Conservation (phyloP, 2,888 invertebrate species). For the Lypha dubia region DNA sequence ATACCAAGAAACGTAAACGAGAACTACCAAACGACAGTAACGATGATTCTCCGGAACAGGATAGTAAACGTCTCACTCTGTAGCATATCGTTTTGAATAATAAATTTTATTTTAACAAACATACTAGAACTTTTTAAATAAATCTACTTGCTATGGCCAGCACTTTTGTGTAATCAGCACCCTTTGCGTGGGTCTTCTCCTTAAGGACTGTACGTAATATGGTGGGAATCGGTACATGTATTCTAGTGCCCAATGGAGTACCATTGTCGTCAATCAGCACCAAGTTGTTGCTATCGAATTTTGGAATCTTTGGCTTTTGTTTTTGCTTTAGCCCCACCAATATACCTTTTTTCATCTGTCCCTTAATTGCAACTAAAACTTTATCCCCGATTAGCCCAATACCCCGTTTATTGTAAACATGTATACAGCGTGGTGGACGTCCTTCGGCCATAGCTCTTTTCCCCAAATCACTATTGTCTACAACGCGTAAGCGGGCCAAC, state of each 20-base stretch:
- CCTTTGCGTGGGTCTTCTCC: conserved; percentile 90
- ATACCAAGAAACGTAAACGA: conserved; percentile 81
- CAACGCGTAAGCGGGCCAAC: conserved; percentile 92
- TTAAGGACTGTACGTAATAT: conserved; percentile 92
- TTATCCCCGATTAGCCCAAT: conserved; percentile 89
- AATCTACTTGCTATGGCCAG: conserved; percentile 92
- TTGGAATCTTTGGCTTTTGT: conserved; percentile 92
- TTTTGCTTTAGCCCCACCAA: conserved; percentile 94
- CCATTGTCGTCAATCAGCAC: conserved; percentile 98
- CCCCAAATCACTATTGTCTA: conserved; percentile 98
- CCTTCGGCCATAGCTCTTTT: conserved; percentile 97
- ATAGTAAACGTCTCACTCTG: conserved; percentile 75
- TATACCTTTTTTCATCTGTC: conserved; percentile 96
- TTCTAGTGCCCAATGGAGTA: conserved; percentile 96
- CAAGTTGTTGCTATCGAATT: conserved; percentile 97
- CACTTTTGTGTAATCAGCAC: conserved; percentile 96
- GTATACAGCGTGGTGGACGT: conserved; percentile 95
- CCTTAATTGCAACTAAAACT: conserved; percentile 96
- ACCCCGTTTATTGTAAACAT: conserved; percentile 93
- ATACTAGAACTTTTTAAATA: conserved; percentile 73
- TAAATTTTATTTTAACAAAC: conserved; percentile 50
- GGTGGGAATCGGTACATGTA: conserved; percentile 97
- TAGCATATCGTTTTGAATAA: conserved; percentile 57
- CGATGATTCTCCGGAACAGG: conserved; percentile 71
- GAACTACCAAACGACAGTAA: conserved; percentile 76